Evolutionary conservation across 2,113 vertebrate genomes (phyloP), one percentile per base, ranked within the genome.

Genomic region (Hippocampus comes): DNA sequence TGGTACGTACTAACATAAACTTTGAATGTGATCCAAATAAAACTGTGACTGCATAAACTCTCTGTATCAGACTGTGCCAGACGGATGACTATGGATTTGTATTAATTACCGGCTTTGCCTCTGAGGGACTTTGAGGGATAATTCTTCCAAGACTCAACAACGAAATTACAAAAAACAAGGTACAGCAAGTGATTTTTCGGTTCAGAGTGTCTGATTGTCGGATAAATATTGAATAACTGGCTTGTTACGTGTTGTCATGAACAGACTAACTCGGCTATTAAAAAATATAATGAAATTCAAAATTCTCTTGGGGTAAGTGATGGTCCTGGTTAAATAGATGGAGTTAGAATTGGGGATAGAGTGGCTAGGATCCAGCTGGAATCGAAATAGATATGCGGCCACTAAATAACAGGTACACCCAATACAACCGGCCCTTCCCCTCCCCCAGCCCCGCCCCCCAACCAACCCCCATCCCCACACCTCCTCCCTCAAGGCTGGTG

Each of bases 401-500:
- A 89, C 88, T 89, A 92, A 94, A 95, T 95, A 97, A 96, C 95
- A 96, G 94, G 95, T 96, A 93, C 94, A 94, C 79, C 94, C 94
- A 91, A 85, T 83, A 87, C 89, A 93, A 94, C 27, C 34, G 34
- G 18, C 23, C 92, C 93, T 15, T 63, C 92, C 86, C 88, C 87
- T 15, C 12, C 5, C 59, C 15, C 15, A 2, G 15, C 17, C 17
- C 15, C 15, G 0, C 25, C 23, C n/a, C 8, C 23, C 23, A 59
- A 27, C 56, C 17, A 34, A 8, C 15, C 27, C 59, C 15, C 14
- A 59, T 30, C 27, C 27, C 15, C 59, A 34, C 89, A 92, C 93
- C 91, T 85, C 90, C 86, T 90, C 91, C 93, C 92, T 93, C 94
- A 97, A 96, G 96, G 95, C 95, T 98, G 97, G 95, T 95, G 93